Evolutionary conservation across 2,113 vertebrate species (phyloP).

Genomic region (Formicarius rufipectus): DNA sequence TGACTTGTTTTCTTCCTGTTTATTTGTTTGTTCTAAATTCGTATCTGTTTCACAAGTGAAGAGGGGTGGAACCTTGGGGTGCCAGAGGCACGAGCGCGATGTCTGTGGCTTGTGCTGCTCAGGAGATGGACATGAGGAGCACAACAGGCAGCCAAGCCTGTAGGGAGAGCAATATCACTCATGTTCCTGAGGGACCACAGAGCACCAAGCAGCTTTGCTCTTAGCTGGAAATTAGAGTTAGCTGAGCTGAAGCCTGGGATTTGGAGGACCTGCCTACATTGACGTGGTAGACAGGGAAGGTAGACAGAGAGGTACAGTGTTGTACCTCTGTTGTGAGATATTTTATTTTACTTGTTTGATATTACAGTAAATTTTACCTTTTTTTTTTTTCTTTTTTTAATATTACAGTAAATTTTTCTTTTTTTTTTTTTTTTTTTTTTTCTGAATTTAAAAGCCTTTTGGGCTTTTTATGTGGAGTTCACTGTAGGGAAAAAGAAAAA

Average conservation of each 20-base stretch:
- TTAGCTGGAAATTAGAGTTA: not conserved
- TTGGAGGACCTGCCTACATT: not conserved
- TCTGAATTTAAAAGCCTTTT: not conserved
- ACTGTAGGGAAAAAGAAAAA: not conserved
- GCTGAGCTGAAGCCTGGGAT: not conserved
- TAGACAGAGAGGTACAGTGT: no score
- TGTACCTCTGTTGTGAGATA: not conserved
- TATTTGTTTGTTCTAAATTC: not conserved
- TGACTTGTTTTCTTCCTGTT: not conserved
- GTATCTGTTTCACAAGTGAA: not conserved
- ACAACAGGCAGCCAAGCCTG: not conserved
- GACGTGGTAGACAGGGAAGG: not conserved
- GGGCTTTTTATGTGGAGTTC: not conserved
- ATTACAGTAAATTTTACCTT: no score
- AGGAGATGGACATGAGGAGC: not conserved
- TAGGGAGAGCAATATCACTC: not conserved
- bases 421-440: no score
- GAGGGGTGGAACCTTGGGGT: not conserved
- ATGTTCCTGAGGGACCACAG: not conserved
- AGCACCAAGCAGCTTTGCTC: not conserved
- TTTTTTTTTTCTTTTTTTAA: no score
- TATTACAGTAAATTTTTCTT: no score
- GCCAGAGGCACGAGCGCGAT: accelerated
- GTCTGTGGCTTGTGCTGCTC: not conserved
- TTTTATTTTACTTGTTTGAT: not conserved